Evolutionary conservation across 2,113 vertebrate genomes (phyloP).

Genomic region (Calyptommatus sinebrachiatus): DNA sequence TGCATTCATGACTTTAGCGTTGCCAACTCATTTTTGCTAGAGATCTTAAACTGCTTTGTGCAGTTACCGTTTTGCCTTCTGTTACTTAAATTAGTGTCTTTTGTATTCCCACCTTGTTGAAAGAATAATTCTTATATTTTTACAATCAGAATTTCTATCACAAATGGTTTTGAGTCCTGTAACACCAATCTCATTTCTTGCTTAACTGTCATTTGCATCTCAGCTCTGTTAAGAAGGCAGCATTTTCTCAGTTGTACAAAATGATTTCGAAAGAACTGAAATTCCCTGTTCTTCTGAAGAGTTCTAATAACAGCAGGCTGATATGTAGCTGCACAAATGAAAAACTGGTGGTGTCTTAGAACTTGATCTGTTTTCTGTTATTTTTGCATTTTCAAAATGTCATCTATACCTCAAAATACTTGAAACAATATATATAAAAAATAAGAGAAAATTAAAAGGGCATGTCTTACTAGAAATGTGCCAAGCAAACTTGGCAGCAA

Average conservation of each 20-base stretch:
- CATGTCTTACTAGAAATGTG: slow-evolving; percentile 40
- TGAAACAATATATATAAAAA: slow-evolving; percentile 13
- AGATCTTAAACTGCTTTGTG: slow-evolving; percentile 10
- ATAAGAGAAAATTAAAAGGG: slow-evolving; percentile 45
- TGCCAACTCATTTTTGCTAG: slow-evolving; percentile 20
- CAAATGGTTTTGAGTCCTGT: not conserved
- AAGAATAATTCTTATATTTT: slow-evolving; percentile 21
- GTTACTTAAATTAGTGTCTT: slow-evolving; percentile 2
- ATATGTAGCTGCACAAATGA: slow-evolving; percentile 34
- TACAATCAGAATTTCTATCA: slow-evolving; percentile 33
- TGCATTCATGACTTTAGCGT: not conserved
- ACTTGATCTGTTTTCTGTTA: slow-evolving; percentile 50
- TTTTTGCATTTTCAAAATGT: slow-evolving; percentile 51
- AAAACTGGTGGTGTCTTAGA: slow-evolving; percentile 24
- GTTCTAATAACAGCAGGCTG: slow-evolving; percentile 22
- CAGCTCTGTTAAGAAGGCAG: slow-evolving; percentile 42
- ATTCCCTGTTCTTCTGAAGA: slow-evolving; percentile 43
- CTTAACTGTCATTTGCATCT: slow-evolving; percentile 50
- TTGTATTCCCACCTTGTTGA: slow-evolving; percentile 21
- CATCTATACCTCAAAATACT: slow-evolving; percentile 37
- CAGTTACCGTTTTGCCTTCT: slow-evolving; percentile 16
- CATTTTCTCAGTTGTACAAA: slow-evolving; percentile 36
- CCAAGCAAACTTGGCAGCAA: slow-evolving; percentile 38
- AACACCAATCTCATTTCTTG: not conserved
- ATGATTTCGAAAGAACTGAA: slow-evolving; percentile 36